A percentile compares a stretch with the other conserved stretches of the same genome.
These are phyloP conservation scores for Otis tarda DNA, from an alignment of 2,113 vertebrate genomes.

Conservation along the genomic window DNA sequence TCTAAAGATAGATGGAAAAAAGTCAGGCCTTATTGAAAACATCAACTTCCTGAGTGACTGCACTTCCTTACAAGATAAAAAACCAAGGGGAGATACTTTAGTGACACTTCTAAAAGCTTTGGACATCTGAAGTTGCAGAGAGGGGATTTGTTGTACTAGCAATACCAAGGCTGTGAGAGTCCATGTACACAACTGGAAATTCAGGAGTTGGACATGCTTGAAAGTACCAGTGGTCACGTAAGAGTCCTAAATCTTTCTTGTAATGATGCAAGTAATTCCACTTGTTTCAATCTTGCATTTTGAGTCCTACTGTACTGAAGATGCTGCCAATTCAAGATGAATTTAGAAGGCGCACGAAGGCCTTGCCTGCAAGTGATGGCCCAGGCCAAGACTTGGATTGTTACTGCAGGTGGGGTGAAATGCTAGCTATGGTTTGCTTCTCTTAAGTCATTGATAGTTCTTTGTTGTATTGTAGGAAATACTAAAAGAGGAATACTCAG, in stretches of 20 bases:
- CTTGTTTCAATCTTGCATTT: background rate
- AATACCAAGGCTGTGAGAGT: background rate
- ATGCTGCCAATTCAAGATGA: background rate
- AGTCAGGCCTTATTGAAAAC: background rate
- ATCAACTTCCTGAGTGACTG: background rate
- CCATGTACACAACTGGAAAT: background rate
- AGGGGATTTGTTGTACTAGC: background rate
- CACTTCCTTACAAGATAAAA: background rate
- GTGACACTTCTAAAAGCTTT: background rate
- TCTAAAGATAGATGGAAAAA: background rate
- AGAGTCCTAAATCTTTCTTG: background rate
- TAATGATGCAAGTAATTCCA: rapidly evolving
- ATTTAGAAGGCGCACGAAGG: background rate
- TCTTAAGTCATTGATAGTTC: background rate
- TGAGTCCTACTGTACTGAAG: rapidly evolving
- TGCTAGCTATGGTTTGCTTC: background rate
- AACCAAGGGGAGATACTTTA: background rate
- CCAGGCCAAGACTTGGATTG: background rate
- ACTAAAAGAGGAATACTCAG: background rate
- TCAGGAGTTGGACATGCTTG: background rate
- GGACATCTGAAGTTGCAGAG: background rate
- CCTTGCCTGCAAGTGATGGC: background rate
- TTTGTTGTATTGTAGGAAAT: background rate
- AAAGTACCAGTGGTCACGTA: background rate
- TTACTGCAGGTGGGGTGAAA: background rate